These are phyloP conservation scores for Amazona vittata DNA, from an alignment of 2,113 vertebrate species.

Conservation along the genomic window DNA sequence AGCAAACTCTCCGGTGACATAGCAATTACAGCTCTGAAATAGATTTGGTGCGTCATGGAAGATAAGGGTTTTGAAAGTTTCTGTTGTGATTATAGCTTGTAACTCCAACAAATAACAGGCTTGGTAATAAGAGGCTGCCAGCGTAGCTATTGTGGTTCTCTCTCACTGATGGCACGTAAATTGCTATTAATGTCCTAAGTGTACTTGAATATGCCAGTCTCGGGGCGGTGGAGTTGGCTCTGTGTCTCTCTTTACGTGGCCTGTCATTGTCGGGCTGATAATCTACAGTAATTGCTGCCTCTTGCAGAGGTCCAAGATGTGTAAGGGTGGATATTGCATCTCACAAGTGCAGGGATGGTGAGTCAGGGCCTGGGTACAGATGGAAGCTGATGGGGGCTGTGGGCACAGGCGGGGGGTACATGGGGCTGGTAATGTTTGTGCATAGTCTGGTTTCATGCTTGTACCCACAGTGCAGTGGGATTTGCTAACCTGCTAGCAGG, in stretches of 20 bases:
- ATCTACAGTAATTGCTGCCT: slow-evolving; percentile 88
- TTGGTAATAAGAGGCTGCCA: slow-evolving; percentile 98
- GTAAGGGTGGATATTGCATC: slow-evolving; percentile 30
- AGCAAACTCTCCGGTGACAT: slow-evolving; percentile 84
- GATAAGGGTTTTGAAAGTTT: slow-evolving; percentile 89
- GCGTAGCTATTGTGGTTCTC: slow-evolving; percentile 82
- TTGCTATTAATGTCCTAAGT: slow-evolving; percentile 94
- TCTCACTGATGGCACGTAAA: slow-evolving; percentile 89
- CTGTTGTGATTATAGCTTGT: slow-evolving; percentile 94
- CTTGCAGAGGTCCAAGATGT: slow-evolving; percentile 75
- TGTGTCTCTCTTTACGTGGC: slow-evolving; percentile 84
- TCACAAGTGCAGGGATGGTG: not conserved
- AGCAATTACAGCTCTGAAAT: slow-evolving; percentile 95
- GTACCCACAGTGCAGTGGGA: not conserved
- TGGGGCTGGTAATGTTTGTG: accelerated
- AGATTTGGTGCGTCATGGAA: slow-evolving; percentile 90
- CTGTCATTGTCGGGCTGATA: slow-evolving; percentile 85
- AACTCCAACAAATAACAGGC: slow-evolving; percentile 97
- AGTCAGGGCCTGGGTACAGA: not conserved
- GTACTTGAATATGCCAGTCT: slow-evolving; percentile 93
- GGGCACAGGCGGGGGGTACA: accelerated
- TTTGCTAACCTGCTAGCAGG: not conserved
- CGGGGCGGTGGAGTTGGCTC: slow-evolving; percentile 82
- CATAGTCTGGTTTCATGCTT: not conserved
- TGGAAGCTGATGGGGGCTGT: not conserved